Conservation (phyloP, 2,113 vertebrate genomes). For the Nothocercus nigrocapillus region DNA sequence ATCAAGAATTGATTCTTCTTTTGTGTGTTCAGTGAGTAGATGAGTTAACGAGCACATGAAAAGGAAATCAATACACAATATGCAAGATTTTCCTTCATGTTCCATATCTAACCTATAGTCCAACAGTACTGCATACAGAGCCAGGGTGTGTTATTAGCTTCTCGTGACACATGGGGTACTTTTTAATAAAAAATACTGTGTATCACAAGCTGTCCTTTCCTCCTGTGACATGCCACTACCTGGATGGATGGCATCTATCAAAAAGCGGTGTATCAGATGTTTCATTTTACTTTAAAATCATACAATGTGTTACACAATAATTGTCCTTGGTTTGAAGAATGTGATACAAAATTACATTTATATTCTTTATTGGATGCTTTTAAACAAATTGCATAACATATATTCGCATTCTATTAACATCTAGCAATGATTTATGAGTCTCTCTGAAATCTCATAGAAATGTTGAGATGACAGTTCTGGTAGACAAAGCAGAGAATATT, state of each 20-base stretch:
- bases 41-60: not conserved
- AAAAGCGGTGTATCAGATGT: not conserved
- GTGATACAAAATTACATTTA: not conserved
- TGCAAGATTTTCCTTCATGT: not conserved
- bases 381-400: not conserved
- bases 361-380: not conserved
- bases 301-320: slow-evolving; percentile 43
- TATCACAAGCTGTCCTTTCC: slow-evolving; percentile 58
- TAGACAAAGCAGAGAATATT: not conserved
- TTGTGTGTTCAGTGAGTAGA: not conserved
- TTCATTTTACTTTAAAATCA: slow-evolving; percentile 45
- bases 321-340: not conserved
- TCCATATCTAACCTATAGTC: not conserved
- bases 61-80: not conserved
- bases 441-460: not conserved
- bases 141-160: not conserved
- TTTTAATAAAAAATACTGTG: not conserved
- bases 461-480: not conserved
- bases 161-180: not conserved
- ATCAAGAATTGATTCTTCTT: not conserved
- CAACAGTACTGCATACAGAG: not conserved
- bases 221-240: slow-evolving; percentile 55
- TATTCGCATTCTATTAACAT: not conserved
- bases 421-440: not conserved
- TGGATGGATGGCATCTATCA: slow-evolving; percentile 34